Percentiles rank a stretch among this genome's conserved stretches.
Conservation (phyloP, 30 jellyfish, hydroid and myxozoan species). For the Aurelia aurita complex sp. Pacific region DNA sequence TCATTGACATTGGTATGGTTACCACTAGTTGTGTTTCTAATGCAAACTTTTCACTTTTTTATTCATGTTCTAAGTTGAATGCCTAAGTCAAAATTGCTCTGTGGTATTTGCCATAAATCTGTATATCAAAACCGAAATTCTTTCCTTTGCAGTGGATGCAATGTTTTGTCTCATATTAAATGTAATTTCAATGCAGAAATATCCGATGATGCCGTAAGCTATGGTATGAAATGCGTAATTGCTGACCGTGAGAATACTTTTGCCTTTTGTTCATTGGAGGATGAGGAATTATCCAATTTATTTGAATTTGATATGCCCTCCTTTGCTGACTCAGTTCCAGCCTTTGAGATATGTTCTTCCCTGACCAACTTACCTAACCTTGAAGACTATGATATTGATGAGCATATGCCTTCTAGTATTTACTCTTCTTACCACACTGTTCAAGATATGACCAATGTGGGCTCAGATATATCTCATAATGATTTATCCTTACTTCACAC, state of each 20-base stretch:
- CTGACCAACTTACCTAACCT: conserved; percentile 3
- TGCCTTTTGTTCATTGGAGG: not conserved
- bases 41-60: no score
- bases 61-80: no score
- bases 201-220: not conserved
- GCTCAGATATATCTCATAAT: no score
- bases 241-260: not conserved
- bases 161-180: not conserved
- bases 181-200: not conserved
- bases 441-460: not conserved
- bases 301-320: conserved; percentile 14
- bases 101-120: not conserved
- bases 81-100: not conserved
- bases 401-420: conserved; percentile 21
- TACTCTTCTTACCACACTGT: not conserved
- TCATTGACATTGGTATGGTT: no score
- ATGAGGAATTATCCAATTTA: conserved; percentile 11
- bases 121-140: not conserved
- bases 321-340: conserved; percentile 5
- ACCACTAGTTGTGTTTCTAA: no score
- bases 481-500: conserved; percentile 27
- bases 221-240: not conserved
- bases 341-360: not conserved
- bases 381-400: conserved; percentile 31
- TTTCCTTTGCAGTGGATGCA: not conserved